These are phyloP conservation scores for Chroicocephalus ridibundus DNA, from an alignment of 2,113 vertebrate genomes.

Conservation along the genomic window DNA sequence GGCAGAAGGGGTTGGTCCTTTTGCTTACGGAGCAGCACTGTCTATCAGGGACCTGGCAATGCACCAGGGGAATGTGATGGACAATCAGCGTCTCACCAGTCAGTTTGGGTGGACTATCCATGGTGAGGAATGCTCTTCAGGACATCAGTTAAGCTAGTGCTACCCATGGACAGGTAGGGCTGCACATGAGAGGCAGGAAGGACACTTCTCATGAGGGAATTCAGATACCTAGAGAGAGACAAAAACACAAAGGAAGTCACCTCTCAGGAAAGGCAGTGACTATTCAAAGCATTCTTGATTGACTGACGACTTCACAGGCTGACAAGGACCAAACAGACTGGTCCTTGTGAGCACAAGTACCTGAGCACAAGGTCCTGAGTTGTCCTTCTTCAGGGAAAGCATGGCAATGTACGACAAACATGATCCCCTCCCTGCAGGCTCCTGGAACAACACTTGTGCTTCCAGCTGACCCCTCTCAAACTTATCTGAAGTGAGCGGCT, in stretches of 20 bases:
- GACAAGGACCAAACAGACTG: background rate
- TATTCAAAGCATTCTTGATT: background rate
- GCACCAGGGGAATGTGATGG: conserved; percentile 96
- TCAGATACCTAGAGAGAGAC: conserved; percentile 73
- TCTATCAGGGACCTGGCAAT: conserved; percentile 90
- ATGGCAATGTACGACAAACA: background rate
- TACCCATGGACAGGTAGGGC: conserved; percentile 62
- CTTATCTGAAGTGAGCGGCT: background rate
- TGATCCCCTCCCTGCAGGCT: background rate
- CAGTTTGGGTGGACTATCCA: conserved; percentile 93
- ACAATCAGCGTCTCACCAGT: conserved; percentile 95
- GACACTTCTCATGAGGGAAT: conserved; percentile 64
- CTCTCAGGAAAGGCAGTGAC: conserved; percentile 12
- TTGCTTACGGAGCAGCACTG: conserved; percentile 78
- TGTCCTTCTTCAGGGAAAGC: background rate
- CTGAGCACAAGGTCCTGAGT: background rate
- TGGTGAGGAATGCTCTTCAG: conserved; percentile 71
- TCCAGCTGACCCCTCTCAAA: background rate
- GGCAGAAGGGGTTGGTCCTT: conserved; percentile 85
- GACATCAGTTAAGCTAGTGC: conserved; percentile 68
- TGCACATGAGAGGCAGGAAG: background rate
- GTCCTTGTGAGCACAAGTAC: background rate
- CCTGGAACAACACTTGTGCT: background rate
- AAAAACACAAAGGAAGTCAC: conserved; percentile 68
- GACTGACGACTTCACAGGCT: background rate